A percentile compares a stretch with the other conserved stretches of the same genome.
Conservation (phyloP, 2,797 vertebrate species). For the Phylloscopus collybita region DNA sequence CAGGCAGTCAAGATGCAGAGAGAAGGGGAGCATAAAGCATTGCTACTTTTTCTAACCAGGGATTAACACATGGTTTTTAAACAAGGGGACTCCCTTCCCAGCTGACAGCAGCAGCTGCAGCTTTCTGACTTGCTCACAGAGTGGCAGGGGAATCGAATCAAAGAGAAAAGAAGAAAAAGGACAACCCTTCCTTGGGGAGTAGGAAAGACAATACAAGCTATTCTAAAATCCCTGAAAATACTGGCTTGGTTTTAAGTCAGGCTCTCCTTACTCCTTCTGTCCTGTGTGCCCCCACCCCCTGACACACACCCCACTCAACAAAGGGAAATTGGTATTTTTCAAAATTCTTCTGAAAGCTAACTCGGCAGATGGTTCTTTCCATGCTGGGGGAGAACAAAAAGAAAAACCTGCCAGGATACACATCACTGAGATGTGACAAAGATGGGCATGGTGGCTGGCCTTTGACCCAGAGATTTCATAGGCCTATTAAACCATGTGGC, state of each 20-base stretch:
- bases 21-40: neutral
- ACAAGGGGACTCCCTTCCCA: conserved; percentile 76
- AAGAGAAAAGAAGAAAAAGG: conserved; percentile 78
- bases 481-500: conserved; percentile 72
- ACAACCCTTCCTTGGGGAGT: conserved; percentile 78
- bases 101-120: conserved; percentile 88
- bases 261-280: conserved; percentile 45
- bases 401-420: conserved; percentile 77
- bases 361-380: conserved; percentile 81
- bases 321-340: conserved; percentile 80
- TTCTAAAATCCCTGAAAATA: conserved; percentile 75
- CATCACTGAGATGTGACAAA: conserved; percentile 76
- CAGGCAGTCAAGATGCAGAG: neutral
- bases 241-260: conserved; percentile 75
- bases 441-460: conserved; percentile 73
- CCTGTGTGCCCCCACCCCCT: neutral
- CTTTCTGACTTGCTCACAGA: conserved; percentile 80
- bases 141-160: conserved; percentile 82
- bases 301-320: conserved; percentile 65
- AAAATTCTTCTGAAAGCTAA: conserved; percentile 78
- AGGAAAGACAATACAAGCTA: conserved; percentile 77
- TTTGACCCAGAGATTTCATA: conserved; percentile 75
- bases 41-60: conserved; percentile 12
- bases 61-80: conserved; percentile 73
- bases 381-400: conserved; percentile 42